Evolutionary conservation across 2,113 vertebrate genomes (phyloP).

Genomic region (Hippopotamus amphibius): DNA sequence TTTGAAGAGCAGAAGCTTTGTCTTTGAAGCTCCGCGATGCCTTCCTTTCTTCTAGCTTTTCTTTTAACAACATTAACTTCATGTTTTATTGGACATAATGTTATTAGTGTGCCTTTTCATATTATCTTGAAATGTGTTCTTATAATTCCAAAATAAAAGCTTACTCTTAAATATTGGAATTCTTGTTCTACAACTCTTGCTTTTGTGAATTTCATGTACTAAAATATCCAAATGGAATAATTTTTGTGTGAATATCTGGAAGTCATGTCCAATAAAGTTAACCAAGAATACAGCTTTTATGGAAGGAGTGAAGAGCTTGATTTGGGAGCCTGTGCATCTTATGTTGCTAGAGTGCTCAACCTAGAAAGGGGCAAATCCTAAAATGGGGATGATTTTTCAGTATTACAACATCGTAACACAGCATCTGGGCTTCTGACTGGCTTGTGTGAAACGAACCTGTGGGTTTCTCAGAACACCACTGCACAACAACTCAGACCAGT

Average conservation of each 20-base stretch:
- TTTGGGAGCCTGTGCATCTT: not conserved
- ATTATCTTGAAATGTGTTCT: not conserved
- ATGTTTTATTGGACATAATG: not conserved
- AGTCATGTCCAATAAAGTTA: not conserved
- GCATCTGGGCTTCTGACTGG: not conserved
- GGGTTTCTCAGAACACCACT: not conserved
- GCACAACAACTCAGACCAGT: not conserved
- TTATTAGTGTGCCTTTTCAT: not conserved
- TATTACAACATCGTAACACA: not conserved
- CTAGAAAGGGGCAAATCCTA: not conserved
- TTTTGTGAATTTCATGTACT: not conserved
- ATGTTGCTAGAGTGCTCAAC: not conserved
- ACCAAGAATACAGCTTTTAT: not conserved
- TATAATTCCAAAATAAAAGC: slow-evolving; percentile 33
- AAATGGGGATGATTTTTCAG: not conserved
- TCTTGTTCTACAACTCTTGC: slow-evolving; percentile 7
- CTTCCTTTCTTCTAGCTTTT: not conserved
- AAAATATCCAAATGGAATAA: not conserved
- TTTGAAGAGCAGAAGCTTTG: slow-evolving; percentile 60
- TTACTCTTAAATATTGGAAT: not conserved
- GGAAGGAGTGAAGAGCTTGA: not conserved
- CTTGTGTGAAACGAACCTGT: not conserved
- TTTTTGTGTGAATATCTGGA: not conserved
- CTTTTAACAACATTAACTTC: not conserved
- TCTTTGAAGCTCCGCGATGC: not conserved